Conservation (phyloP, 2,797 vertebrate genomes). For the Propithecus perrieri region DNA sequence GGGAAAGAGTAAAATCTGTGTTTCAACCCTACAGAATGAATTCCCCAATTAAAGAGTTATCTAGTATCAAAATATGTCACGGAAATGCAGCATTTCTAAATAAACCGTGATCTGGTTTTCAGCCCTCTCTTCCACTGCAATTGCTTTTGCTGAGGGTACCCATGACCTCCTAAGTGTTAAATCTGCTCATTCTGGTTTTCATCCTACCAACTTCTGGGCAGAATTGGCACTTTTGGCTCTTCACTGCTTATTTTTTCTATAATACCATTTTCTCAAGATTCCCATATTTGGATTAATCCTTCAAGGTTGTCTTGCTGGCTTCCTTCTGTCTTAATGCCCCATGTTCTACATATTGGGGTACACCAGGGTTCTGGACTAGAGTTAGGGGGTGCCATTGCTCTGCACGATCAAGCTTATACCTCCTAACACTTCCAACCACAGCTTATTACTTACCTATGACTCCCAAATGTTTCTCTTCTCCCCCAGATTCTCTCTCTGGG, state of each 20-base stretch:
- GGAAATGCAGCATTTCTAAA: not conserved
- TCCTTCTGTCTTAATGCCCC: not conserved
- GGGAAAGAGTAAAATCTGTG: not conserved
- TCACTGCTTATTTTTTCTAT: not conserved
- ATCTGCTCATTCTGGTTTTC: not conserved
- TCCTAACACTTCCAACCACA: not conserved
- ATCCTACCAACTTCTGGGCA: not conserved
- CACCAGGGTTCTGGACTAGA: not conserved
- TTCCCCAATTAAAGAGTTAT: conserved; percentile 1
- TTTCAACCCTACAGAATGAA: not conserved
- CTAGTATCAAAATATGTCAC: not conserved
- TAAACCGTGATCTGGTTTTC: not conserved
- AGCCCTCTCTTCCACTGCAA: not conserved
- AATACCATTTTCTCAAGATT: not conserved
- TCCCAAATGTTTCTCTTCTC: not conserved
- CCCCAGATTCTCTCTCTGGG: not conserved
- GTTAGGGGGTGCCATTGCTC: not conserved
- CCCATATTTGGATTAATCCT: not conserved
- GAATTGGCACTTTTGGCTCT: not conserved
- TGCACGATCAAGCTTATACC: not conserved
- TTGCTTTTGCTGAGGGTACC: not conserved
- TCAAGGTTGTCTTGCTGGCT: not conserved
- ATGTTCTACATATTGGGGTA: not conserved
- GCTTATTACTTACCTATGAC: not conserved
- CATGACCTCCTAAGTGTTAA: not conserved